phyloP scores from a whole-genome alignment of 2,888 invertebrate genomes.

The Aporophyla lueneburgensis region DNA sequence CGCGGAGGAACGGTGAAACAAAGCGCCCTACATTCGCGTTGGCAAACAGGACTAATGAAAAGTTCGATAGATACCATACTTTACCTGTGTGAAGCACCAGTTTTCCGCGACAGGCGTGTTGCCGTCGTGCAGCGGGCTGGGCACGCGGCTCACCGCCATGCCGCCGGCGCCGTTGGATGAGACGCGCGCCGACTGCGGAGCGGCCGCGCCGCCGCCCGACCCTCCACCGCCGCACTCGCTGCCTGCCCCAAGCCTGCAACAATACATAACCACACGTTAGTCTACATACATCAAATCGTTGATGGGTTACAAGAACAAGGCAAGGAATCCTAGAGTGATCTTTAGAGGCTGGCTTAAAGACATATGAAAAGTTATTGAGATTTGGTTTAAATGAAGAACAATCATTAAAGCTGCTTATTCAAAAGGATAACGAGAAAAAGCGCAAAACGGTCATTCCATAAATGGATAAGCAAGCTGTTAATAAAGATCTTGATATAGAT shows the following conservation, averaged over 20 bases:
- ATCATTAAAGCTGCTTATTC: neutral
- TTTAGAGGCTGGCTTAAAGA: no score
- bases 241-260: slow-evolving; percentile 93
- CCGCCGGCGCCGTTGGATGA: slow-evolving; percentile 96
- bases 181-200: slow-evolving; percentile 96
- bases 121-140: slow-evolving; percentile 98
- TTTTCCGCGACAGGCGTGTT: slow-evolving; percentile 99
- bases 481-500: neutral
- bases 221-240: slow-evolving; percentile 89
- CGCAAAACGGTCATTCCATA: neutral
- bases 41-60: slow-evolving; percentile 15
- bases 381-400: neutral
- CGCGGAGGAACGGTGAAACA: neutral
- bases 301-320: neutral
- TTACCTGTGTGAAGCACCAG: slow-evolving; percentile 99
- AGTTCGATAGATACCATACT: slow-evolving; percentile 46
- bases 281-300: slow-evolving; percentile 17
- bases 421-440: neutral
- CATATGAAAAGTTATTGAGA: neutral
- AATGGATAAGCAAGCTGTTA: neutral
- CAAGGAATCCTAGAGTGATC: neutral
- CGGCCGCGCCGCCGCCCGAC: slow-evolving; percentile 89
- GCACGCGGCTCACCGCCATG: slow-evolving; percentile 99
- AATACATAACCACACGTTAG: slow-evolving; percentile 59
- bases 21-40: neutral